Conservation (phyloP, 2,113 vertebrate genomes). For the Tinamus guttatus region DNA sequence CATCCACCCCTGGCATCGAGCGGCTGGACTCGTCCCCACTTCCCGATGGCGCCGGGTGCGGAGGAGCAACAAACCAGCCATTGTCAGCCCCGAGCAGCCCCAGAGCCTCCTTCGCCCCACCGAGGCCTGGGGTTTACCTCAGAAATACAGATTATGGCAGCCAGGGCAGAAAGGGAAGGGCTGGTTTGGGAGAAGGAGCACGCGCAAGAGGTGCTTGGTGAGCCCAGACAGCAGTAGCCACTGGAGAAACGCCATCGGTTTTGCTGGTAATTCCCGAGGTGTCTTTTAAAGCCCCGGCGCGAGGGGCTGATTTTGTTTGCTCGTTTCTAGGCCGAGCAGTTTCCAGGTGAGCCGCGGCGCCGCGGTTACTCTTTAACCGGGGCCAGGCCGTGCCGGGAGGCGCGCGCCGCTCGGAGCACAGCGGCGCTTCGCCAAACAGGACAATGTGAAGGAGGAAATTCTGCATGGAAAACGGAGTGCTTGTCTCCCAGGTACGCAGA, state of each 20-base stretch:
- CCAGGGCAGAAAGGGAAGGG: background rate
- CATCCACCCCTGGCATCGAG: constrained; percentile 90
- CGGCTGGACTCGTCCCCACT: constrained; percentile 82
- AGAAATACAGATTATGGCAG: background rate
- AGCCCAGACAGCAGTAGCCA: background rate
- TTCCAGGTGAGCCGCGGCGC: constrained; percentile 60
- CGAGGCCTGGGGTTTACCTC: constrained; percentile 76
- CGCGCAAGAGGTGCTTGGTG: background rate
- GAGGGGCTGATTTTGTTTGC: background rate
- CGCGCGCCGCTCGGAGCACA: background rate
- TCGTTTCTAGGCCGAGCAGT: constrained; percentile 52
- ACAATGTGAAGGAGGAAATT: constrained; percentile 68
- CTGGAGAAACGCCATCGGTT: background rate
- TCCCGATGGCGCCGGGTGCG: constrained; percentile 88
- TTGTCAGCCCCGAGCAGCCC: constrained; percentile 83
- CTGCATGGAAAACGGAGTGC: constrained; percentile 57
- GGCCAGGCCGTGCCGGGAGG: constrained; percentile 28
- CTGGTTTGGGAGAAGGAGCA: background rate
- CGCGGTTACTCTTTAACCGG: constrained; percentile 68
- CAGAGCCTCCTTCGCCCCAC: constrained; percentile 74
- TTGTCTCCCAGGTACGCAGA: constrained; percentile 59
- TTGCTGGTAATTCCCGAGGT: background rate
- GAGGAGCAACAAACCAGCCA: constrained; percentile 89
- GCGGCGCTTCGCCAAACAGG: constrained; percentile 57
- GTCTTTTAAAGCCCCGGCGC: background rate